Conservation (phyloP, 2,888 invertebrate genomes). For the Euphydryas editha region DNA sequence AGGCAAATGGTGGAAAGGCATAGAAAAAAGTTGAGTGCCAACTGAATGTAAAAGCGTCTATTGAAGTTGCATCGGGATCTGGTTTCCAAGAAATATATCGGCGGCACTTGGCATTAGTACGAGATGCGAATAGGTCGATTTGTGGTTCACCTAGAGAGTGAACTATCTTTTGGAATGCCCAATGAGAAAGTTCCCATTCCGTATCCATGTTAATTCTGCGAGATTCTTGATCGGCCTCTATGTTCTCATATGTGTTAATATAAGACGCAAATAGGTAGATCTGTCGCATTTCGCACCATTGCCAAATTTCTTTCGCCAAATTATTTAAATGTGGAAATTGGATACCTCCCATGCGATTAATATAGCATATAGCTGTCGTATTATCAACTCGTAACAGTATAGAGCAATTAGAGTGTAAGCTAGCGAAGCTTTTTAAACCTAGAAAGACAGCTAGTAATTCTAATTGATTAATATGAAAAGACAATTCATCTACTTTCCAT, state of each 20-base stretch:
- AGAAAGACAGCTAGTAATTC: slow-evolving; percentile 33
- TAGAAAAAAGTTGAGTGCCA: background rate
- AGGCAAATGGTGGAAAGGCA: background rate
- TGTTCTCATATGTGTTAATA: slow-evolving; percentile 35
- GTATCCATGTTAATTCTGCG: background rate
- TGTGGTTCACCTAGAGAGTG: background rate
- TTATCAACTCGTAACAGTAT: slow-evolving; percentile 40
- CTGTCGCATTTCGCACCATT: slow-evolving; percentile 41
- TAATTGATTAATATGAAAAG: slow-evolving; percentile 35
- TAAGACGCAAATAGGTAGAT: slow-evolving; percentile 42
- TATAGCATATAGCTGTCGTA: slow-evolving; percentile 36
- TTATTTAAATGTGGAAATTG: slow-evolving; percentile 38
- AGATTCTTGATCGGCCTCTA: background rate
- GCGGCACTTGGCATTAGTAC: background rate
- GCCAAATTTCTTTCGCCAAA: slow-evolving; percentile 38
- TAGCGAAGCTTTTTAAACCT: slow-evolving; percentile 29
- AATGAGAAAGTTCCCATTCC: background rate
- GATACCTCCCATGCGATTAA: slow-evolving; percentile 37
- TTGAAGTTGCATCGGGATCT: background rate
- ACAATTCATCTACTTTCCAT: slow-evolving; percentile 30
- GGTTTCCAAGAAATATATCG: background rate
- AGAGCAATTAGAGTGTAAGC: slow-evolving; percentile 22
- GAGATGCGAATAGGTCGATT: background rate
- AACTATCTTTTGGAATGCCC: background rate
- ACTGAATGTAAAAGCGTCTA: background rate